Percentiles rank a stretch among this genome's conserved stretches.
Conservation (phyloP, 1,140 invertebrate species). For the Pomacea maculata region DNA sequence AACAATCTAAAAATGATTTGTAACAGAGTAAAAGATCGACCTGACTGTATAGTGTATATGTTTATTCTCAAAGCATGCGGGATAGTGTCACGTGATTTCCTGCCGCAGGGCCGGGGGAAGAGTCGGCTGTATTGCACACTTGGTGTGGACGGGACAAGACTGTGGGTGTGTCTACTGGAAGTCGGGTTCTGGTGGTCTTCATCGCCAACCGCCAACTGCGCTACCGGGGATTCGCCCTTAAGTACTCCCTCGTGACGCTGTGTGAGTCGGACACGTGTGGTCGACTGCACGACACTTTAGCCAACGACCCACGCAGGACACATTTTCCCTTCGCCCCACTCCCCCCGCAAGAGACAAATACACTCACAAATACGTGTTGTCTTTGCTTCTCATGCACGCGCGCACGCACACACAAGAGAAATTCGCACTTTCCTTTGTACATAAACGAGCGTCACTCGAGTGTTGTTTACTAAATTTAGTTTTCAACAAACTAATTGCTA, state of each 20-base stretch:
- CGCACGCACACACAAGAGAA: too few species aligned
- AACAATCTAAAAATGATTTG: too few species aligned
- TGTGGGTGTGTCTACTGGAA: not conserved
- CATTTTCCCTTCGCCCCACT: not conserved
- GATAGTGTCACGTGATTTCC: too few species aligned
- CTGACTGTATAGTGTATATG: too few species aligned
- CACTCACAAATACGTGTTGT: not conserved
- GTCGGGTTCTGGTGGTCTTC: not conserved
- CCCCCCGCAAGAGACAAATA: too few species aligned
- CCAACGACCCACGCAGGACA: not conserved
- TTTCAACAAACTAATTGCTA: not conserved
- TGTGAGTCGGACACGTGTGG: not conserved
- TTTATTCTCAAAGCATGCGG: too few species aligned
- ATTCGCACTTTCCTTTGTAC: too few species aligned
- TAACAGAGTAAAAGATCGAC: too few species aligned
- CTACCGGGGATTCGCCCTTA: conserved; percentile 12
- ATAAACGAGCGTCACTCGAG: too few species aligned
- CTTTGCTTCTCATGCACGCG: too few species aligned
- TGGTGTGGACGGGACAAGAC: conserved; percentile 11
- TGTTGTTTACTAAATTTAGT: too few species aligned
- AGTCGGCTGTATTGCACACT: not conserved
- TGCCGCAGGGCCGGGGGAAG: too few species aligned
- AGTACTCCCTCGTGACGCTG: conserved; percentile 11
- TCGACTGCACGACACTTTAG: not conserved
- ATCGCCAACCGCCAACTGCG: not conserved